Conservation (phyloP, 1,140 invertebrate genomes). For the Macrobrachium rosenbergii region DNA sequence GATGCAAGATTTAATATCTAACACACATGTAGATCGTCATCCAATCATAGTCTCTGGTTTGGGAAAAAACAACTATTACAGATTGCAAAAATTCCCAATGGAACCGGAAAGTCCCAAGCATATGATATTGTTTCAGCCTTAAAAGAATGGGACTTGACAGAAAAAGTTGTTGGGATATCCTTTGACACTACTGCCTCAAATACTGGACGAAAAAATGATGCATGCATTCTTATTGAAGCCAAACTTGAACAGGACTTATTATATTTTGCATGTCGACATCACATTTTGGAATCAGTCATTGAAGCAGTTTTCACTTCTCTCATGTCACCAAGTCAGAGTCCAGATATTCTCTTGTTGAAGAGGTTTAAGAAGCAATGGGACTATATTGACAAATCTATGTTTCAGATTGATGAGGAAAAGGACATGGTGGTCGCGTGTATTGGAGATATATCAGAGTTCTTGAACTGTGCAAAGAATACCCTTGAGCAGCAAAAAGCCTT, state of each 20-base stretch:
- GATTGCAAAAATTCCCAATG: conserved; percentile 4
- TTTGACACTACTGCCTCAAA: conserved; percentile 29
- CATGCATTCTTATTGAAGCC: no score
- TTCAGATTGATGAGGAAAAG: no score
- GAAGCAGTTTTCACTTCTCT: not conserved
- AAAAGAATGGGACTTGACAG: conserved; percentile 1
- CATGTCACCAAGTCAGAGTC: conserved; percentile 3
- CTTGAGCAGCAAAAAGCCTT: conserved; percentile 19
- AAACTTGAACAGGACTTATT: conserved; percentile 2
- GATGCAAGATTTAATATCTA: conserved; percentile 18
- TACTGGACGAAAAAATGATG: conserved; percentile 8
- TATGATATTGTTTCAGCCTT: not conserved
- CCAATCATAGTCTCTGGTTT: conserved; percentile 4
- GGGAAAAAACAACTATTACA: not conserved
- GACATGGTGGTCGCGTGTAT: no score
- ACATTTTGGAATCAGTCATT: not conserved
- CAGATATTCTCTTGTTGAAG: not conserved
- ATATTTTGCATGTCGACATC: conserved; percentile 4
- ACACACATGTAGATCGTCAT: not conserved
- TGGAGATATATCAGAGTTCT: no score
- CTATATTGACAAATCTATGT: no score
- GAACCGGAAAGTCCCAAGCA: not conserved
- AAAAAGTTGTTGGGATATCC: not conserved
- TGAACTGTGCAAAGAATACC: no score
- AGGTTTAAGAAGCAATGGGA: no score